These are phyloP conservation scores for Boulengeromyrus knoepffleri DNA, from an alignment of 2,113 vertebrate species.

Conservation along the genomic window DNA sequence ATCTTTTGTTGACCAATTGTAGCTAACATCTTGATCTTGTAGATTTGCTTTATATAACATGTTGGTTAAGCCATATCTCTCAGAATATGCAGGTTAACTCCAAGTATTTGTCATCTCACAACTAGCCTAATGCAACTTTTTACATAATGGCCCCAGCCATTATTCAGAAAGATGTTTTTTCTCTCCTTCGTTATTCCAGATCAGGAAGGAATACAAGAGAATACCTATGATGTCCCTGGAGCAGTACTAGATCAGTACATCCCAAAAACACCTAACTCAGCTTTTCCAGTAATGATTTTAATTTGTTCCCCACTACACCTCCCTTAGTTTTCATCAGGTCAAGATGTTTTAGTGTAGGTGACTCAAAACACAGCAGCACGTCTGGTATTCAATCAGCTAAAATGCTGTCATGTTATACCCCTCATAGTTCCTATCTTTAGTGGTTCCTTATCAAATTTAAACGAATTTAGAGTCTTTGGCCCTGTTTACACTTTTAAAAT, in stretches of 20 bases:
- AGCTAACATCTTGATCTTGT: not conserved
- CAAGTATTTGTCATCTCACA: not conserved
- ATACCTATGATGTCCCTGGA: not conserved
- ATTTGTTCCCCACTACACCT: too few relatives aligned
- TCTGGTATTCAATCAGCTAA: not conserved
- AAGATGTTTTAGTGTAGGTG: not conserved
- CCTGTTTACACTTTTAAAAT: not conserved
- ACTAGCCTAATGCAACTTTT: not conserved
- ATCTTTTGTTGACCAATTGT: not conserved
- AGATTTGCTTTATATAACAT: not conserved
- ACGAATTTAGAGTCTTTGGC: not conserved
- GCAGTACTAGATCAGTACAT: not conserved
- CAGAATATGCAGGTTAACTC: not conserved
- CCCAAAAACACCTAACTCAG: too few relatives aligned
- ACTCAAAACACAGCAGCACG: not conserved
- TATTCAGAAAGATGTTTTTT: not conserved
- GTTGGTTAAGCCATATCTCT: not conserved
- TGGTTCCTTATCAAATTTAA: not conserved
- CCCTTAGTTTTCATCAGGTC: too few relatives aligned
- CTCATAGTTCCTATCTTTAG: not conserved
- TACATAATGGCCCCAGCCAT: not conserved
- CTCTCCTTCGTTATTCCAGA: not conserved
- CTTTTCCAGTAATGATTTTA: too few relatives aligned
- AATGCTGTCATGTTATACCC: not conserved
- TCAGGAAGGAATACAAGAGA: not conserved